Base-by-base conservation (phyloP, 2,113 vertebrate species). In the Myotis yumanensis region DNA sequence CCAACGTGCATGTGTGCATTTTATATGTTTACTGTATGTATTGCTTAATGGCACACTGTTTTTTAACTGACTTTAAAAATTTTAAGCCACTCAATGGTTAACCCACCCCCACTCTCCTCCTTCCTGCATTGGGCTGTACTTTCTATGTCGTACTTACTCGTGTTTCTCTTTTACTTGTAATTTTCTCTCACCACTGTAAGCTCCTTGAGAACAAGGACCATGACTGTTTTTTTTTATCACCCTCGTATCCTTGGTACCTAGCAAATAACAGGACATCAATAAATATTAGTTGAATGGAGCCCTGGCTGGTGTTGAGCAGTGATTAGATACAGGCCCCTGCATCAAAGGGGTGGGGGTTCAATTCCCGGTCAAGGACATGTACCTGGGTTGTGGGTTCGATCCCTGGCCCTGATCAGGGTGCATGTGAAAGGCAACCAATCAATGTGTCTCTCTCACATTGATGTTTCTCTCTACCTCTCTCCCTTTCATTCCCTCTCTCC, bases 1-100 rank as follows among this genome's bases (percentile, higher is more conserved):
- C n/a, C 28, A 43, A 23, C 16, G 43, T 35, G n/a, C 72, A 43
- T 0, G 0, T 46, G 40, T 59, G 0, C 18, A 51, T 68, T 12
- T 35, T 23, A 77, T n/a, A 51, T 18, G 16, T 77, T 71, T 79
- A 84, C 17, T 9, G 8, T 25, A n/a, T 10, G 9, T 46, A 16
- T 89, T 62, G 16, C 54, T 68, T 62, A 68, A 51, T 46, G n/a
- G 86, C 11, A 68, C 48, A 32, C 52, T 59, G 20, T 59, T 62
- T 52, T 77, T 76, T 54, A 59, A 73, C 18, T 66, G 46, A 52
- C 57, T 66, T 54, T 22, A 28, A 66, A 20, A 37, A 2, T 81
- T 66, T 62, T n/a, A 40, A 86, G 32, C 15, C 32, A 23, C 23
- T 68, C 43, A 20, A 1, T 17, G 57, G 35, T 35, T 51, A 43